A percentile compares a stretch with the other conserved stretches of the same genome.
These are phyloP conservation scores for Acanthisitta chloris DNA, from an alignment of 2,113 vertebrate genomes.

Conservation along the genomic window DNA sequence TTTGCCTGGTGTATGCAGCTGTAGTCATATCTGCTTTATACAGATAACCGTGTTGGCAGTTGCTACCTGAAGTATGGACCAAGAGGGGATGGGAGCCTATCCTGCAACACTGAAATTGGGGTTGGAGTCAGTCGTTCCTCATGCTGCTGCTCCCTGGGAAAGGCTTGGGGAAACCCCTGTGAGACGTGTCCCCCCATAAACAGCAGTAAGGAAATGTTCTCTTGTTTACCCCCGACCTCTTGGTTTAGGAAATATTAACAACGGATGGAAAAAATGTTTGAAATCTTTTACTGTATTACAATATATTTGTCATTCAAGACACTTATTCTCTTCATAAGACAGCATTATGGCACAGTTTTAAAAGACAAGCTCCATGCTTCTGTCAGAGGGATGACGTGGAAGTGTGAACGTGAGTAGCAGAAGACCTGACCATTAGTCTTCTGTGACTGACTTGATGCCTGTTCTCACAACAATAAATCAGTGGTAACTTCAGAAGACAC, in stretches of 20 bases:
- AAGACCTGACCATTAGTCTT: neutral
- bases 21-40: neutral
- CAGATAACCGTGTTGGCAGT: slow-evolving; percentile 82
- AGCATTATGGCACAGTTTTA: neutral
- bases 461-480: neutral
- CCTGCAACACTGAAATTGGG: slow-evolving; percentile 83
- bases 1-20: neutral
- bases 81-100: slow-evolving; percentile 73
- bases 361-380: neutral
- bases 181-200: slow-evolving; percentile 82
- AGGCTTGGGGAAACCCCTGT: slow-evolving; percentile 84
- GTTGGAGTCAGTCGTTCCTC: slow-evolving; percentile 84
- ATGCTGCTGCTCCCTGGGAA: slow-evolving; percentile 84
- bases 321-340: neutral
- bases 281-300: neutral
- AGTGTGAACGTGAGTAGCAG: neutral
- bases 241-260: neutral
- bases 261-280: neutral
- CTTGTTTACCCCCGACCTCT: fast-evolving
- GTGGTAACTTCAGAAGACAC: neutral
- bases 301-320: neutral
- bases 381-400: neutral
- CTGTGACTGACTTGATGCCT: neutral
- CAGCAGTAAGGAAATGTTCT: slow-evolving; percentile 76
- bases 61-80: slow-evolving; percentile 81